Base-by-base conservation (phyloP, 2,113 vertebrate species). In the Pantherophis guttatus region DNA sequence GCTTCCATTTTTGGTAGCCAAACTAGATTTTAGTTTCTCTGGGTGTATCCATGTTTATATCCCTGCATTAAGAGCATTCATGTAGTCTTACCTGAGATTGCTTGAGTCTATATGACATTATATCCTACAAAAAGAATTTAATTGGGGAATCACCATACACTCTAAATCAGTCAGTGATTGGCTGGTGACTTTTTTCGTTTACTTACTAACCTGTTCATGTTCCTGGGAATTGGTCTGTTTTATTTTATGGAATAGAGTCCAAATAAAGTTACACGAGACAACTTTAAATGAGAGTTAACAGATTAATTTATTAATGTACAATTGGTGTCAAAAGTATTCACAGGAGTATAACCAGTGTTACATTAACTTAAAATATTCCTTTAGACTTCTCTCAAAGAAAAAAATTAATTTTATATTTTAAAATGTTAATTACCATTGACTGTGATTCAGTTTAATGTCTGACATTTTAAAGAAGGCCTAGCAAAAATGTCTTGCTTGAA, bases 1-100 rank as follows among this genome's bases (percentile, higher is more conserved):
- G 33, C 39, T 21, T 91, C 24, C 39, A 13, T 58, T 53, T 91
- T 24, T 89, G 62, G 29, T 58, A 58, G 26, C 50, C 86, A 70
- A 92, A 7, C 94, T 93, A 90, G 62, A 39, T 8, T 53, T 94
- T 94, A 94, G 48, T 26, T 70, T 88, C 8, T 81, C 75, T 21
- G 2, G 17, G 8, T 44, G 3, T 39, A 17, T 81, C 75, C 8
- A 44, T 81, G 17, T 81, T 81, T 81, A 81, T 81, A 81, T 81
- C 21, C 26, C 91, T 54, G 52, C 19, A n/a, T 19, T 29, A 54
- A 53, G 5, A 53, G 33, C 50, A 54, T 29, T 13, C 50, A n/a
- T 87, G 50, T 13, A 91, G 1, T 94, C 87, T 48, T 89, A 24
- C 85, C 87, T 92, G 53, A 94, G 89, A n/a, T 87, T 91, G 3